Conservation (phyloP, 2,797 vertebrate species). For the Cynodonichthys magdalenae region DNA sequence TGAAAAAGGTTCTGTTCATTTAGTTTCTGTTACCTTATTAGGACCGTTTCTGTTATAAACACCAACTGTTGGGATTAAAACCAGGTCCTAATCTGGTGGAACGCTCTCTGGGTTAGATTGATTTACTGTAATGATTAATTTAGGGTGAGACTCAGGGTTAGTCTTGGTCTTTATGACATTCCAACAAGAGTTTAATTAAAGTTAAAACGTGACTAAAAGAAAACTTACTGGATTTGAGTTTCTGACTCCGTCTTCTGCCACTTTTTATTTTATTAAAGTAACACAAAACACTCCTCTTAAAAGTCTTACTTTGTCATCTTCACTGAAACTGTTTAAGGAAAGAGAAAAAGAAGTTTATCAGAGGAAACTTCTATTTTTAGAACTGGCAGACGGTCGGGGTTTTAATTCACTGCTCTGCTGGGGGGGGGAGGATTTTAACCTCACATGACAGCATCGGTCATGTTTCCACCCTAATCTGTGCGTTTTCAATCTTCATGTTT, state of each 20-base stretch:
- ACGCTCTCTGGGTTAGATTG: background rate
- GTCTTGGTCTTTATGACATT: no score
- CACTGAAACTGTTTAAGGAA: constrained; percentile 44
- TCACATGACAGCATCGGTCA: constrained; percentile 15
- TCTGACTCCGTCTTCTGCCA: background rate
- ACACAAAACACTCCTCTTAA: constrained; percentile 3
- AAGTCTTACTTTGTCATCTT: constrained; percentile 11
- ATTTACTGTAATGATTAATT: no score
- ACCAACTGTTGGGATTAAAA: no score
- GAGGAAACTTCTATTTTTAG: constrained; percentile 49
- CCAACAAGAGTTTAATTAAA: no score
- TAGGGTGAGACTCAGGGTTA: no score
- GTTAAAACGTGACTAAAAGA: no score
- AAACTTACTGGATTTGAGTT: no score
- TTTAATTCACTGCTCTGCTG: constrained; percentile 9
- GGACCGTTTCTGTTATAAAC: no score
- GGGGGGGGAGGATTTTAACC: constrained; percentile 12
- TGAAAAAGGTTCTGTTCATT: constrained; percentile 48
- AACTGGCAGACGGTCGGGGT: constrained; percentile 36
- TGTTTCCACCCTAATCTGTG: no score
- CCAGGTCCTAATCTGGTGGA: background rate
- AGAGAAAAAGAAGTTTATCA: constrained; percentile 31
- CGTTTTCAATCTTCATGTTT: no score
- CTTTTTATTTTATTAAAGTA: constrained; percentile 21
- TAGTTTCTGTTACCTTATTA: constrained; percentile 3